Evolutionary conservation across 2,113 vertebrate genomes (phyloP).

Genomic region (Grantiella picta): DNA sequence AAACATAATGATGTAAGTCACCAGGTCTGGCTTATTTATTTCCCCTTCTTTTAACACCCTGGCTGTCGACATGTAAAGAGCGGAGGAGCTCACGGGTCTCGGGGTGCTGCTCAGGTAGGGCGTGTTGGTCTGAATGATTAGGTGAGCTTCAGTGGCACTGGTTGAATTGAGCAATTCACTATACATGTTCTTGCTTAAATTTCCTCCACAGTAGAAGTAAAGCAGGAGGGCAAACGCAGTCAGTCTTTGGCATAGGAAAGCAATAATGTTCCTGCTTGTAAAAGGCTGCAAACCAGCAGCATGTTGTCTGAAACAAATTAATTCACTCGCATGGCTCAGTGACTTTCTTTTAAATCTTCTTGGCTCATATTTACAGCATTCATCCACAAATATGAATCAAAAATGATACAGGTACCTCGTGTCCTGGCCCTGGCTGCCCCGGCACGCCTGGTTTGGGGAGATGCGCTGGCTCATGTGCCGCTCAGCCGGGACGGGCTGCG

Average conservation of each 20-base stretch:
- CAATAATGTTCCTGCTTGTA: neutral
- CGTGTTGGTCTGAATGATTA: slow-evolving; percentile 81
- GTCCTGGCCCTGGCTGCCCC: neutral
- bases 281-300: neutral
- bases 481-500: neutral
- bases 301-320: slow-evolving; percentile 20
- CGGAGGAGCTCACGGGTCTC: slow-evolving; percentile 86
- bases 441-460: neutral
- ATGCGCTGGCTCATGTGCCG: neutral
- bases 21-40: slow-evolving; percentile 89
- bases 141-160: slow-evolving; percentile 79
- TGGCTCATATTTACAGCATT: neutral
- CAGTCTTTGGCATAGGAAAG: slow-evolving; percentile 14
- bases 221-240: neutral
- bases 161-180: slow-evolving; percentile 90
- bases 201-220: neutral
- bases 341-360: slow-evolving; percentile 1
- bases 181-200: slow-evolving; percentile 73
- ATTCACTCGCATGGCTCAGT: neutral
- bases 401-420: neutral
- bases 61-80: slow-evolving; percentile 87
- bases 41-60: slow-evolving; percentile 86
- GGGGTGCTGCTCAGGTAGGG: slow-evolving; percentile 86
- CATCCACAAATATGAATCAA: neutral
- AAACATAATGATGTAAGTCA: slow-evolving; percentile 93